phyloP scores from a whole-genome alignment of 2,113 vertebrate species.

The Heterocephalus glaber region DNA sequence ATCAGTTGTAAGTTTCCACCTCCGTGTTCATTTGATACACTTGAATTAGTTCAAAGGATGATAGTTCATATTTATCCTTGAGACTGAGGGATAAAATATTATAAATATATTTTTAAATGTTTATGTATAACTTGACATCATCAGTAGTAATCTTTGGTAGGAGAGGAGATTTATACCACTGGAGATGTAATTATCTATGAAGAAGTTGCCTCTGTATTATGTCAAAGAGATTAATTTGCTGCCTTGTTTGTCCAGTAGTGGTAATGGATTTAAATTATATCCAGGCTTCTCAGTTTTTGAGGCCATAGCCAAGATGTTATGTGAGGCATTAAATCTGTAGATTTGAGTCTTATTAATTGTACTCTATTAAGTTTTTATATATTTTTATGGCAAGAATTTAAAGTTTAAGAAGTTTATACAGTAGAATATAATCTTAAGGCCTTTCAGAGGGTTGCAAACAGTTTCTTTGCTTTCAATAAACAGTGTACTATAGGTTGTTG shows the following conservation, averaged over 20 bases:
- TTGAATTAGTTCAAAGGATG: not conserved
- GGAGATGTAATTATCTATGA: not conserved
- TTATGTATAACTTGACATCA: not conserved
- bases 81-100: not conserved
- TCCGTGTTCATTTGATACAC: not conserved
- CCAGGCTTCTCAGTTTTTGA: constrained; percentile 2
- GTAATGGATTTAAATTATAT: not conserved
- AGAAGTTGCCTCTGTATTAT: not conserved
- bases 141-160: not conserved
- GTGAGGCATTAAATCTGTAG: not conserved
- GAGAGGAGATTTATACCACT: not conserved
- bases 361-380: not conserved
- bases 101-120: not conserved
- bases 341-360: constrained; percentile 12
- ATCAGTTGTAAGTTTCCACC: constrained; percentile 93
- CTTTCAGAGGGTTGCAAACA: constrained; percentile 6
- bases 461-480: constrained; percentile 20
- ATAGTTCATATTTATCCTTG: not conserved
- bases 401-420: not conserved
- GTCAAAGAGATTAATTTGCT: not conserved
- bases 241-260: not conserved
- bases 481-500: not conserved
- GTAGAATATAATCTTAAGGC: constrained; percentile 9
- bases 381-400: constrained; percentile 41
- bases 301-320: not conserved